Conservation (phyloP, 2,113 vertebrate genomes). For the Equus przewalskii region DNA sequence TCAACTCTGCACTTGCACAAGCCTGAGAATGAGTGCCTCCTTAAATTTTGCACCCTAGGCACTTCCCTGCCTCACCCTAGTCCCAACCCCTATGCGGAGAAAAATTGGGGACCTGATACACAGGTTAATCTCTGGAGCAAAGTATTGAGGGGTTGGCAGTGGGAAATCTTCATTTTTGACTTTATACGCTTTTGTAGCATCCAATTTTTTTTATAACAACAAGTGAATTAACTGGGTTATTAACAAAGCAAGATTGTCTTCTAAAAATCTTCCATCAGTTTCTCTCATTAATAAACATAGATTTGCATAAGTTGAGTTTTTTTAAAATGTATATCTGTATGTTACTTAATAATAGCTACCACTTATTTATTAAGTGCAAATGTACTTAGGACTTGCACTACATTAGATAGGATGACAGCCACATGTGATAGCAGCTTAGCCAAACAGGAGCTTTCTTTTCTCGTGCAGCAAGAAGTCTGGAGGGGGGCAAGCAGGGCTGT, state of each 20-base stretch:
- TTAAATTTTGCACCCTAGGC: background rate
- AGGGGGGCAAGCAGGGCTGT: too few relatives aligned
- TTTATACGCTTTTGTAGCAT: background rate
- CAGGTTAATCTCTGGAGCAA: background rate
- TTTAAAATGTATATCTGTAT: background rate
- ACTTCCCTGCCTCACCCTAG: background rate
- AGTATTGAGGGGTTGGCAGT: too few relatives aligned
- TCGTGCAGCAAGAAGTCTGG: background rate
- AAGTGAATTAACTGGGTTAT: background rate
- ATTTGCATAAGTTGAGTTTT: background rate
- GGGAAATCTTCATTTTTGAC: background rate
- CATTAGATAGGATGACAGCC: background rate
- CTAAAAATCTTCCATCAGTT: background rate
- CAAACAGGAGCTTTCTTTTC: background rate
- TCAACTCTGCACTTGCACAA: background rate
- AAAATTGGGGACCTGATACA: background rate
- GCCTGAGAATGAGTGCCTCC: background rate
- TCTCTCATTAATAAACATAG: background rate
- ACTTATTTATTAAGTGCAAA: background rate
- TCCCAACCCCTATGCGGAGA: rapidly evolving
- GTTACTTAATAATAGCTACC: background rate
- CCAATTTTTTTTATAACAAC: constrained; percentile 7
- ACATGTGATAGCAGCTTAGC: background rate
- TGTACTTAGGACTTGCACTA: background rate
- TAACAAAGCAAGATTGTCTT: constrained; percentile 33